A percentile compares a stretch with the other conserved stretches of the same genome.
phyloP scores from a whole-genome alignment of 1,140 invertebrate species.

The Penaeus japonicus region DNA sequence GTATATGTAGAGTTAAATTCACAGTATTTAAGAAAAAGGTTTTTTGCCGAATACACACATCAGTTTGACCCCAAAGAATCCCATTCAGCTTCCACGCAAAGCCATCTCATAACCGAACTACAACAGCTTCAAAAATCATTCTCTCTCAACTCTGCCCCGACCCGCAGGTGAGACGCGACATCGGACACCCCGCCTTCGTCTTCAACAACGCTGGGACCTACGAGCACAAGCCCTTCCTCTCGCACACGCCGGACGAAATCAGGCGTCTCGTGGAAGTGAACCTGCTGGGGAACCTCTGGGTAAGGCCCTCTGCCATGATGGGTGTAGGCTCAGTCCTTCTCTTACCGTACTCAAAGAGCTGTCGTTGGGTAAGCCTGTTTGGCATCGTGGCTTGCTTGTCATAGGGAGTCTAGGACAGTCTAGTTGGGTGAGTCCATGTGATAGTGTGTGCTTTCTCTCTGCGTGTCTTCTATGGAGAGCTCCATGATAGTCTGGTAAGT shows the following conservation, averaged over 20 bases:
- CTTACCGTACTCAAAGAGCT: background rate
- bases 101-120: background rate
- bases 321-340: background rate
- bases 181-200: conserved; percentile 73
- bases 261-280: conserved; percentile 78
- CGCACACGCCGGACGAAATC: conserved; percentile 74
- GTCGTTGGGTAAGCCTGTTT: background rate
- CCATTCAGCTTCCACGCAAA: too few species aligned
- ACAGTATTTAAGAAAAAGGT: too few species aligned
- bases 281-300: conserved; percentile 81
- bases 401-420: too few species aligned
- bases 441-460: too few species aligned
- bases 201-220: conserved; percentile 90
- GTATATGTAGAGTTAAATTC: too few species aligned
- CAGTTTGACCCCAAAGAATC: too few species aligned
- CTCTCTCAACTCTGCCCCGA: background rate
- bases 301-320: conserved; percentile 61
- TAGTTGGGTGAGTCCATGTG: too few species aligned
- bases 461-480: too few species aligned
- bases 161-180: conserved; percentile 46
- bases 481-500: too few species aligned
- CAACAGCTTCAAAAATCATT: background rate
- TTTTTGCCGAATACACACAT: too few species aligned
- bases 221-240: conserved; percentile 75
- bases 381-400: too few species aligned